phyloP scores from a whole-genome alignment of 2,113 vertebrate species.

The Pedionomus torquatus region DNA sequence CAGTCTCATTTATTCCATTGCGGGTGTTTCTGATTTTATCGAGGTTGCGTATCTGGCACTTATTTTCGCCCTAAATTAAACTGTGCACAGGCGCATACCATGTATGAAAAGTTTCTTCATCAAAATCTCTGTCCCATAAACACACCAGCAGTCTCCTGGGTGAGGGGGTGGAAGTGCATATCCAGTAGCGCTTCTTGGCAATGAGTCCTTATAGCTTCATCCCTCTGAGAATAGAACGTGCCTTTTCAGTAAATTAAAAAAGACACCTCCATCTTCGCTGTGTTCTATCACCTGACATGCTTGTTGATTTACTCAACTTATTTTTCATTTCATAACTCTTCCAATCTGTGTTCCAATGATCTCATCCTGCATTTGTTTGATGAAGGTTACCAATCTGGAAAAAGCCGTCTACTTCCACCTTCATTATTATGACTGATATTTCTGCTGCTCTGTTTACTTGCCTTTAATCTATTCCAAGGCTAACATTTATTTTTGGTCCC shows the following conservation, averaged over 20 bases:
- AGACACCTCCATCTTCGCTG: conserved; percentile 8
- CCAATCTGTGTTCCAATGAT: neutral
- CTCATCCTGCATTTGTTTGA: conserved; percentile 20
- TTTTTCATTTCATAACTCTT: conserved; percentile 41
- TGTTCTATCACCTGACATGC: neutral
- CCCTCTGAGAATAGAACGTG: neutral
- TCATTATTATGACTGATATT: conserved; percentile 36
- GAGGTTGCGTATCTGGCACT: neutral
- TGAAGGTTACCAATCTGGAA: conserved; percentile 46
- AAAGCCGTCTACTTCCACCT: conserved; percentile 2
- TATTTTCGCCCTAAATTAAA: neutral
- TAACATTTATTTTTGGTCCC: neutral
- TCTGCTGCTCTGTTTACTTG: neutral
- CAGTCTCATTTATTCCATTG: neutral
- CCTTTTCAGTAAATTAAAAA: conserved; percentile 47
- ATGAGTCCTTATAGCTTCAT: neutral
- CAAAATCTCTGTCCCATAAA: neutral
- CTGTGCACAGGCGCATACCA: neutral
- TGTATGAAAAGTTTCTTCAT: neutral
- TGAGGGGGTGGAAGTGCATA: neutral
- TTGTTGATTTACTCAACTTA: conserved; percentile 34
- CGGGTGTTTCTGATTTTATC: neutral
- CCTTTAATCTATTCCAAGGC: conserved; percentile 44
- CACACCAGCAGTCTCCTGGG: neutral
- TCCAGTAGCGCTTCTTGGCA: neutral